phyloP scores from a whole-genome alignment of 2,113 vertebrate genomes.

The Ochotona princeps region DNA sequence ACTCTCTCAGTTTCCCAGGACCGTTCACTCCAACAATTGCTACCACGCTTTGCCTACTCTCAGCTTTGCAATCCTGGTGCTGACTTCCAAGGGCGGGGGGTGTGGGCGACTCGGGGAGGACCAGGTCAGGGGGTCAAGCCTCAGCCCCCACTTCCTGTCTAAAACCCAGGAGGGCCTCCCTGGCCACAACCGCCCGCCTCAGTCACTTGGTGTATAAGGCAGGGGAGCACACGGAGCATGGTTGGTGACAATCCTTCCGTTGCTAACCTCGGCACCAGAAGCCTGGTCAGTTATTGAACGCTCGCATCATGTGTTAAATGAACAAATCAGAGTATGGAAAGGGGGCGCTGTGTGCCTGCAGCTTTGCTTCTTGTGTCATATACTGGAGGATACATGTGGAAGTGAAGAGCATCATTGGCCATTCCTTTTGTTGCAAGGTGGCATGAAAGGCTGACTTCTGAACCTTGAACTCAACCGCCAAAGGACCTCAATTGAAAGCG shows the following conservation, averaged over 20 bases:
- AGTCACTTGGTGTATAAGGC: neutral
- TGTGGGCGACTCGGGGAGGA: neutral
- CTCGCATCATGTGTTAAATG: neutral
- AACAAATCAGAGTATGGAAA: neutral
- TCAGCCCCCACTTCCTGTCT: neutral
- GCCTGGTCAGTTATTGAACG: neutral
- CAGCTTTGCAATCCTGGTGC: neutral
- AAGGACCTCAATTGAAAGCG: neutral
- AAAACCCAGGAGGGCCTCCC: neutral
- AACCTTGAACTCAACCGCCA: neutral
- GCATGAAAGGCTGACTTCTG: neutral
- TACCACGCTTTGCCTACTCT: neutral
- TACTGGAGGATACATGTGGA: neutral
- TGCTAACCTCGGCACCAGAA: accelerated
- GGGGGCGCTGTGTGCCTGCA: neutral
- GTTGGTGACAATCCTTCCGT: neutral
- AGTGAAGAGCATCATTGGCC: neutral
- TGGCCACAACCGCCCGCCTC: conserved; percentile 31
- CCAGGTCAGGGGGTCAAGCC: neutral
- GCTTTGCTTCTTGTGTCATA: neutral
- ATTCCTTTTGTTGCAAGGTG: neutral
- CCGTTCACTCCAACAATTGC: neutral
- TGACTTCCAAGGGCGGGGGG: neutral
- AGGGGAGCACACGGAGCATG: neutral
- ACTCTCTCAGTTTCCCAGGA: neutral